Conservation (phyloP, 1,140 invertebrate species). For the Drosophila pruinosa region DNA sequence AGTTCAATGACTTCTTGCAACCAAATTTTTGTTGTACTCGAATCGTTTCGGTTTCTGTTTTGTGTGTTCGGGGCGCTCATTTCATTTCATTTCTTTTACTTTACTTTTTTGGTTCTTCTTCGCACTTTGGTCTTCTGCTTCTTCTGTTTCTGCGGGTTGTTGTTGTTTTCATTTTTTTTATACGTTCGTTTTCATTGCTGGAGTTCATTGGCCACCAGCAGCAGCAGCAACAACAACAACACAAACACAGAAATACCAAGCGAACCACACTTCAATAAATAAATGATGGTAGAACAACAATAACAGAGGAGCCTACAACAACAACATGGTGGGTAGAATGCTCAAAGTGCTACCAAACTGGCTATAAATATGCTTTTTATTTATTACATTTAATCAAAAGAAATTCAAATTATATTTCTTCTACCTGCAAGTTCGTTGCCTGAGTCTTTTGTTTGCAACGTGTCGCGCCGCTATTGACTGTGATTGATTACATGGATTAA, state of each 20-base stretch:
- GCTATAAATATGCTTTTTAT: slow-evolving; percentile 47
- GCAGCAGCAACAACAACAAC: too few species aligned
- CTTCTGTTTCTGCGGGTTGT: slow-evolving; percentile 51
- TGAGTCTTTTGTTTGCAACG: slow-evolving; percentile 67
- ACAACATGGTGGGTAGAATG: background rate
- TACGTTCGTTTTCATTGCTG: slow-evolving; percentile 80
- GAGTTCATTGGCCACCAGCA: slow-evolving; percentile 69
- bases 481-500: slow-evolving; percentile 72
- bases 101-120: slow-evolving; percentile 36
- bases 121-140: slow-evolving; percentile 46
- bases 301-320: background rate
- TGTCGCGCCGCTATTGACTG: slow-evolving; percentile 8
- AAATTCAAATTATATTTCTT: slow-evolving; percentile 34
- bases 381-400: slow-evolving; percentile 44
- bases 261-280: slow-evolving; percentile 57
- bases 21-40: slow-evolving; percentile 51
- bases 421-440: slow-evolving; percentile 61
- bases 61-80: slow-evolving; percentile 16
- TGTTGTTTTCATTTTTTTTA: slow-evolving; percentile 80
- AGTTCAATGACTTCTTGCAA: slow-evolving; percentile 77
- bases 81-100: slow-evolving; percentile 33
- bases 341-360: slow-evolving; percentile 20
- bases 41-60: slow-evolving; percentile 54
- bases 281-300: slow-evolving; percentile 52
- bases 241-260: too few species aligned